phyloP scores from a whole-genome alignment of 2,113 vertebrate species.

The Corvus hawaiiensis region DNA sequence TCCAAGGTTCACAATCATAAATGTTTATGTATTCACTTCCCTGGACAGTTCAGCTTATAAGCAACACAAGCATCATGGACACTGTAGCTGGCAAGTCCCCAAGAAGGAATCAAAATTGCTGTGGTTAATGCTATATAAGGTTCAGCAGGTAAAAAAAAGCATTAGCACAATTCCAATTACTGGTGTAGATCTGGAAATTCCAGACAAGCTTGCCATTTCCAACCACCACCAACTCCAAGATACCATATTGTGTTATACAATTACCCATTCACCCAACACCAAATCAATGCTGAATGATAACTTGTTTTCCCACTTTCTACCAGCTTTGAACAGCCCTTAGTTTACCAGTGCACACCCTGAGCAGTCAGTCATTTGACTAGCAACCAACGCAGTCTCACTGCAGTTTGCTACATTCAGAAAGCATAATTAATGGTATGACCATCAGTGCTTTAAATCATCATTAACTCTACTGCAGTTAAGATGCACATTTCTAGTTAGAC shows the following conservation, averaged over 20 bases:
- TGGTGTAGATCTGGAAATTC: not conserved
- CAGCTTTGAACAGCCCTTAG: not conserved
- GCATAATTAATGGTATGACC: not conserved
- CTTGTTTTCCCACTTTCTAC: not conserved
- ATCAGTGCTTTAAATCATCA: not conserved
- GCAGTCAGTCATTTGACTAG: not conserved
- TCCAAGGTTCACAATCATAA: not conserved
- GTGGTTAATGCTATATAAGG: not conserved
- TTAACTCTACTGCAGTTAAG: not conserved
- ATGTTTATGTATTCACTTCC: not conserved
- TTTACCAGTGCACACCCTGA: not conserved
- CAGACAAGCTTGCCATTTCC: not conserved
- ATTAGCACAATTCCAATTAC: not conserved
- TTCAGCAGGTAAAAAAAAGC: not conserved
- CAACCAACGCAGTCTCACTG: not conserved
- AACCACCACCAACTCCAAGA: not conserved
- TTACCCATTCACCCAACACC: not conserved
- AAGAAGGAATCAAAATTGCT: not conserved
- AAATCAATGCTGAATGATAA: not conserved
- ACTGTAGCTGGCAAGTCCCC: not conserved
- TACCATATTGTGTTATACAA: not conserved
- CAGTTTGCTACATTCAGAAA: not conserved
- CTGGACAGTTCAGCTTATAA: not conserved
- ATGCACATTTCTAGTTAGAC: not conserved
- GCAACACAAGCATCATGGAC: not conserved